Percentiles rank a stretch among this genome's conserved stretches.
phyloP scores from a whole-genome alignment of 2,888 invertebrate genomes.

The Epistrophe eligans region DNA sequence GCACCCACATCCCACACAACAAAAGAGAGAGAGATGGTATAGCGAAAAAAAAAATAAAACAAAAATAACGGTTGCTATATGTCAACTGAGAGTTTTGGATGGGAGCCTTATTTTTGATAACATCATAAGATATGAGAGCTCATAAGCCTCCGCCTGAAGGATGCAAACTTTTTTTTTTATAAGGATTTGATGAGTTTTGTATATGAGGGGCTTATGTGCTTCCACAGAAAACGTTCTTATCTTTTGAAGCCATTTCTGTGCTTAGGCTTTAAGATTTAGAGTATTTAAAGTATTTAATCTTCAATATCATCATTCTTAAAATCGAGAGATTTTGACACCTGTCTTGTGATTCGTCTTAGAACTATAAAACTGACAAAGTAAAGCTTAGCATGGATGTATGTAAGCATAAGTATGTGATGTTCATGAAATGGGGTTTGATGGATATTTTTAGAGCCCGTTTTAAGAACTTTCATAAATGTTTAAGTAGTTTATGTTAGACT shows the following conservation, averaged over 20 bases:
- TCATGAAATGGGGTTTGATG: no score
- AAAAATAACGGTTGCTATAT: constrained; percentile 37
- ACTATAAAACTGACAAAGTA: no score
- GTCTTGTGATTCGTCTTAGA: no score
- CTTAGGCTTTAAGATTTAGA: background rate
- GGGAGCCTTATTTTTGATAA: constrained; percentile 36
- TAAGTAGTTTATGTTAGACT: no score
- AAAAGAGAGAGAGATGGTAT: background rate
- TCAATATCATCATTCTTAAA: background rate
- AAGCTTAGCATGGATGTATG: no score
- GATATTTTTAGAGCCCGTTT: no score
- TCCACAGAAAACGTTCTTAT: constrained; percentile 4
- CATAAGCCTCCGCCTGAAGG: constrained; percentile 20
- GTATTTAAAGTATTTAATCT: background rate
- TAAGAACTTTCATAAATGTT: no score
- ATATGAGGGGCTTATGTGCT: background rate
- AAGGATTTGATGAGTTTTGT: constrained; percentile 34
- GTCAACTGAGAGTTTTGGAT: constrained; percentile 52
- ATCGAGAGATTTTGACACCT: background rate
- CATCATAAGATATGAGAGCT: constrained; percentile 35
- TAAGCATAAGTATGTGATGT: no score
- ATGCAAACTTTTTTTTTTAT: constrained; percentile 16
- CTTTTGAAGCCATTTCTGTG: background rate
- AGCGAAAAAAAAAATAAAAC: background rate
- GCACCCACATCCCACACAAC: background rate